Evolutionary conservation across 2,888 invertebrate genomes (phyloP).

Genomic region (Neoscelio sp.): DNA sequence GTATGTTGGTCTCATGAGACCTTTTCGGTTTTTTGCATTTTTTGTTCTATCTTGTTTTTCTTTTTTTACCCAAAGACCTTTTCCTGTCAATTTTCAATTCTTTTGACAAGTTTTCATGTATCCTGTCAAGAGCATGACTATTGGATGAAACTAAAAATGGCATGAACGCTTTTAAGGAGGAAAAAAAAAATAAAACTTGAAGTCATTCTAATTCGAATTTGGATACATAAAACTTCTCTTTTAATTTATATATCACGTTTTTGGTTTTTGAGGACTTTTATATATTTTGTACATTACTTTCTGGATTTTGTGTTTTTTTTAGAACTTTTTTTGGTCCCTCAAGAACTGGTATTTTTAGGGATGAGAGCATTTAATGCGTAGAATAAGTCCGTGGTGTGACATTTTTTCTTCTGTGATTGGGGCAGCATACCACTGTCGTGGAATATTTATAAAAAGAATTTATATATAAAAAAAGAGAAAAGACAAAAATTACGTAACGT

Average conservation of each 20-base stretch:
- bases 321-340: conserved; percentile 58
- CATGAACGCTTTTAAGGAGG: conserved; percentile 45
- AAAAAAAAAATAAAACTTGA: not conserved
- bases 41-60: not conserved
- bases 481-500: conserved; percentile 83
- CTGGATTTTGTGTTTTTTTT: conserved; percentile 4
- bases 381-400: conserved; percentile 88
- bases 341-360: conserved; percentile 68
- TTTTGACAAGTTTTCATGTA: conserved; percentile 63
- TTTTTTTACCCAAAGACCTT: conserved; percentile 27
- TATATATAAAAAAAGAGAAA: conserved; percentile 77
- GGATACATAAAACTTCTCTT: conserved; percentile 61
- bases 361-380: conserved; percentile 76
- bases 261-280: conserved; percentile 31
- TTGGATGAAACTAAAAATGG: no score
- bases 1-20: conserved; percentile 34
- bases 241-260: conserved; percentile 8
- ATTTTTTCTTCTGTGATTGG: conserved; percentile 95
- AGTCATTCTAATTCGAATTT: conserved; percentile 50
- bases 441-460: conserved; percentile 70
- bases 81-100: conserved; percentile 23
- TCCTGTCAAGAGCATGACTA: conserved; percentile 54
- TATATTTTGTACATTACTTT: conserved; percentile 8
- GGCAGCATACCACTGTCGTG: conserved; percentile 88
- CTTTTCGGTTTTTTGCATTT: conserved; percentile 1